phyloP scores from a whole-genome alignment of 1,140 invertebrate species.

The Solen grandis region DNA sequence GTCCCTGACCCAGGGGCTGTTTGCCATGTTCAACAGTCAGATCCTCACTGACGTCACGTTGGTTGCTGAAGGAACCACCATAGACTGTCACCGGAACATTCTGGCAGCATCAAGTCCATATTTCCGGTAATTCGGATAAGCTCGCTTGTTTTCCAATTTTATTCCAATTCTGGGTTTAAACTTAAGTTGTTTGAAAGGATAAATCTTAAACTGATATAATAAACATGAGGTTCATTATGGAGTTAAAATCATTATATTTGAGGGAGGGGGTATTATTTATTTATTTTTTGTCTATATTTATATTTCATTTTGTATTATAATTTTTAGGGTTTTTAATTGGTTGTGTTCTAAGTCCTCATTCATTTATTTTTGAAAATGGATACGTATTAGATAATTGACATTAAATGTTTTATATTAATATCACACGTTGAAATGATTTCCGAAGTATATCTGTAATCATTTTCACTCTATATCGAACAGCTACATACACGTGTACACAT shows the following conservation, averaged over 20 bases:
- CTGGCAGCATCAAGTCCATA: slow-evolving; percentile 72
- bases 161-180: not conserved
- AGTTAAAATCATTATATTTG: not conserved
- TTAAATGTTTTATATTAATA: not conserved
- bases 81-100: slow-evolving; percentile 71
- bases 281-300: not conserved
- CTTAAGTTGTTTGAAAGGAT: not conserved
- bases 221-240: not conserved
- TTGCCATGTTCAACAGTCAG: slow-evolving; percentile 91
- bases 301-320: not conserved
- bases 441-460: too few species aligned
- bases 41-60: slow-evolving; percentile 86
- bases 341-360: too few species aligned
- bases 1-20: slow-evolving; percentile 89
- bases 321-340: too few species aligned
- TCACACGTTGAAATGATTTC: too few species aligned
- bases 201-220: not conserved
- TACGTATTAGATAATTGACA: not conserved
- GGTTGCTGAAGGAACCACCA: slow-evolving; percentile 50
- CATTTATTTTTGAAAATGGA: too few species aligned
- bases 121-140: slow-evolving; percentile 84
- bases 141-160: not conserved
- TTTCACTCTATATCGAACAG: too few species aligned
- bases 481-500: too few species aligned
- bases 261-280: not conserved